Evolutionary conservation across 2,797 vertebrate species (phyloP).

Genomic region (Rhinichthys osculus): DNA sequence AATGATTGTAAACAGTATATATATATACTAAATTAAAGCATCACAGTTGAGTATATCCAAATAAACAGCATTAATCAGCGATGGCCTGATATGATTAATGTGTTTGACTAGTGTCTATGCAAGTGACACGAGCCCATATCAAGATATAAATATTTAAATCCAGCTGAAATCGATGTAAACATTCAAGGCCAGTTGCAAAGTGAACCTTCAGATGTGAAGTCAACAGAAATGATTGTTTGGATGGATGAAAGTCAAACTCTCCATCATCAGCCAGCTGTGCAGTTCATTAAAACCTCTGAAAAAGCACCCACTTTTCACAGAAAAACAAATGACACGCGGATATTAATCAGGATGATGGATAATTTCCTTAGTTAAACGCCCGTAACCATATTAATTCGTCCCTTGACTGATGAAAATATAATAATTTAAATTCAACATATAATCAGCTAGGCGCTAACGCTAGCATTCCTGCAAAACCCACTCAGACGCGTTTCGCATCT

Average conservation of each 20-base stretch:
- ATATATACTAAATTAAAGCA: neutral
- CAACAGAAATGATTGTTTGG: slow-evolving; percentile 5
- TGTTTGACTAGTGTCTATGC: neutral
- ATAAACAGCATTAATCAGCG: neutral
- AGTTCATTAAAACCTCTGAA: slow-evolving; percentile 5
- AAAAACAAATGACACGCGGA: slow-evolving; percentile 6
- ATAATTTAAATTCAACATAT: slow-evolving; percentile 6
- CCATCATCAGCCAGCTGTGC: slow-evolving; percentile 41
- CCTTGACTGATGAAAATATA: neutral
- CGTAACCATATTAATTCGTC: neutral
- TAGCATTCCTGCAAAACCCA: slow-evolving; percentile 38
- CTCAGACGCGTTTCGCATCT: neutral
- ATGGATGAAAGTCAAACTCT: slow-evolving; percentile 40
- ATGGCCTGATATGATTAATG: slow-evolving; percentile 27
- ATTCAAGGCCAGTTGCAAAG: neutral
- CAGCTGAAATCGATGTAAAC: slow-evolving; percentile 5
- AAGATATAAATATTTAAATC: slow-evolving; percentile 6
- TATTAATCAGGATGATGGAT: neutral
- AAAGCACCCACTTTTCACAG: neutral
- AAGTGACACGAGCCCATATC: neutral
- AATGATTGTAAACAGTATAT: neutral
- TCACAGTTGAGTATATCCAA: neutral
- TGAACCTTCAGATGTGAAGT: neutral
- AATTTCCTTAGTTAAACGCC: neutral
- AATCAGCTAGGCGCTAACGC: slow-evolving; percentile 18